Conservation (phyloP, 2,888 invertebrate species). For the Pristionchus japonicus region DNA sequence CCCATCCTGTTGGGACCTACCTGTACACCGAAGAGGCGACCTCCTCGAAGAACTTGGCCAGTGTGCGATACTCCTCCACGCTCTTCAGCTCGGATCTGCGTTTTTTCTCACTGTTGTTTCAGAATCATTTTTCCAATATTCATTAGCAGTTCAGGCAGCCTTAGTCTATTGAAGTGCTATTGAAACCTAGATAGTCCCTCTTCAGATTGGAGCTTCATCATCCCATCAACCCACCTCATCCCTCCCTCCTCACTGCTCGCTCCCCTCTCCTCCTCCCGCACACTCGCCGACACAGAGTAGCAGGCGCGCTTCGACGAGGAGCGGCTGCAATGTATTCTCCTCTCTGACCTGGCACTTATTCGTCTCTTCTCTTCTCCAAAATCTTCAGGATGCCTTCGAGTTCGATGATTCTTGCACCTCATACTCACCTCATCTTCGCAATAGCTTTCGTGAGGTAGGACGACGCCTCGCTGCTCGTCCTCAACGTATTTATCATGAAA, state of each 20-base stretch:
- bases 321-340: neutral
- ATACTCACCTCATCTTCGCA: neutral
- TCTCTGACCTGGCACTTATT: neutral
- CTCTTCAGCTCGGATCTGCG: neutral
- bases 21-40: neutral
- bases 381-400: too few relatives aligned
- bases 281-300: neutral
- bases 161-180: too few relatives aligned
- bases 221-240: neutral
- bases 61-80: neutral
- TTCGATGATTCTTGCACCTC: neutral
- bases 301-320: neutral
- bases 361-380: too few relatives aligned
- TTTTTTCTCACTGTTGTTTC: too few relatives aligned
- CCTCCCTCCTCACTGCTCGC: neutral
- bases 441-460: neutral
- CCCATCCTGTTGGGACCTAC: neutral
- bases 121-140: too few relatives aligned
- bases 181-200: neutral
- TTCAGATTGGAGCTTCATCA: neutral
- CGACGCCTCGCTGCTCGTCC: neutral
- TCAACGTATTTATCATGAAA: neutral
- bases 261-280: neutral
- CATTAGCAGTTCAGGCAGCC: too few relatives aligned
- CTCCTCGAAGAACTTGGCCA: slow-evolving; percentile 25